phyloP scores from a whole-genome alignment of 1,140 invertebrate genomes.

The Chrysomallon squamiferum region DNA sequence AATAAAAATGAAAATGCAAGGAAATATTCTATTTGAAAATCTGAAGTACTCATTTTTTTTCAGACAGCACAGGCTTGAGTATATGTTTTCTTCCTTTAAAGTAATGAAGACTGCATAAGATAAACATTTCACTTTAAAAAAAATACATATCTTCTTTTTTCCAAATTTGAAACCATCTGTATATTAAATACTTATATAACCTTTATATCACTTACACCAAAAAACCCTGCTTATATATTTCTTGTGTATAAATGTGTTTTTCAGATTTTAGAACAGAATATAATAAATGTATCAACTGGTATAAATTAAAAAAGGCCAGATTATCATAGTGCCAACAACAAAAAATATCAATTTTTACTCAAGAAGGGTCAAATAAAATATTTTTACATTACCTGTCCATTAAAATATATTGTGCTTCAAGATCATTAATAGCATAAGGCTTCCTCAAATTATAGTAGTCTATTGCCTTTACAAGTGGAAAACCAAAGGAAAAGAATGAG shows the following conservation, averaged over 20 bases:
- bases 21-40: background rate
- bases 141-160: background rate
- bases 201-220: too few species aligned
- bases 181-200: too few species aligned
- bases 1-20: slow-evolving; percentile 1
- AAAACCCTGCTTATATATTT: too few species aligned
- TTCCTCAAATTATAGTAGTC: slow-evolving; percentile 92
- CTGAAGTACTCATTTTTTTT: background rate
- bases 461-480: slow-evolving; percentile 98
- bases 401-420: slow-evolving; percentile 98
- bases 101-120: background rate
- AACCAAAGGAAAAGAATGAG: slow-evolving; percentile 98
- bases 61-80: background rate
- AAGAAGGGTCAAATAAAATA: background rate
- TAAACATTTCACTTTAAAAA: background rate
- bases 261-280: too few species aligned
- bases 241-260: too few species aligned
- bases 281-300: too few species aligned
- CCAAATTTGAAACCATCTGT: background rate
- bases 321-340: too few species aligned
- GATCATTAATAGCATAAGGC: slow-evolving; percentile 97
- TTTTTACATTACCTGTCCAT: slow-evolving; percentile 69
- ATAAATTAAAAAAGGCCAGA: too few species aligned
- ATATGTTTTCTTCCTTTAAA: background rate
- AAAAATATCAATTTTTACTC: too few species aligned